phyloP scores from a whole-genome alignment of 2,888 invertebrate genomes.

The Brachynemurus nebulosus region DNA sequence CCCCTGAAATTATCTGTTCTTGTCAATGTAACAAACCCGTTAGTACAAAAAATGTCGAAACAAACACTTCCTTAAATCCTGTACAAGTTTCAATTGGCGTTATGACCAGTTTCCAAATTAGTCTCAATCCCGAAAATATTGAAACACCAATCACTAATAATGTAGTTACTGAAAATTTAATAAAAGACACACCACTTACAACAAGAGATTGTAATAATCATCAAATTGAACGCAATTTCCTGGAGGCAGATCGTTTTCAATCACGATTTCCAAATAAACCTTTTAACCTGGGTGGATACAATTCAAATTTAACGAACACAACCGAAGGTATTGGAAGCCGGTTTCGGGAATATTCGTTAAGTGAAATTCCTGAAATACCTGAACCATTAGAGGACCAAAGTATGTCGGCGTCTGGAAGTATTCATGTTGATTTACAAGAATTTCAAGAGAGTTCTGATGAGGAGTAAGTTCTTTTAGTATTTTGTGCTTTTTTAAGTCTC shows the following conservation, averaged over 20 bases:
- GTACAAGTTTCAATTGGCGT: conserved; percentile 52
- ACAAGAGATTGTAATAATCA: background rate
- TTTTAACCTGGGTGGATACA: background rate
- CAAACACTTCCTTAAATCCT: conserved; percentile 17
- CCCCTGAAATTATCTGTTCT: background rate
- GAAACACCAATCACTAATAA: background rate
- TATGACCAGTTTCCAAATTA: conserved; percentile 57
- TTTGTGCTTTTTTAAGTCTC: no score
- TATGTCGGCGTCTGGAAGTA: conserved; percentile 31
- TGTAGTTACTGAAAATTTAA: background rate
- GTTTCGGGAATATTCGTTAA: conserved; percentile 6
- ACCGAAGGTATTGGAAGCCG: background rate
- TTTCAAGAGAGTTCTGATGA: conserved; percentile 29
- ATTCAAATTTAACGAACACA: background rate
- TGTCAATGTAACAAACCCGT: background rate
- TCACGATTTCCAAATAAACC: background rate
- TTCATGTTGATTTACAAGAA: conserved; percentile 38
- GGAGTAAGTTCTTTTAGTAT: conserved; percentile 25
- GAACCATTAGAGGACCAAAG: conserved; percentile 3
- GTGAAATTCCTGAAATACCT: conserved; percentile 2
- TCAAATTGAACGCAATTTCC: background rate
- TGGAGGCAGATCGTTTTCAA: background rate
- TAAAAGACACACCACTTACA: background rate
- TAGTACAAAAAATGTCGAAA: background rate
- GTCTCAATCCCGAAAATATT: background rate